Evolutionary conservation across 64 coral and sea anemone genomes (phyloP), one percentile per base, ranked within the genome.

Genomic region (Montipora sp.): DNA sequence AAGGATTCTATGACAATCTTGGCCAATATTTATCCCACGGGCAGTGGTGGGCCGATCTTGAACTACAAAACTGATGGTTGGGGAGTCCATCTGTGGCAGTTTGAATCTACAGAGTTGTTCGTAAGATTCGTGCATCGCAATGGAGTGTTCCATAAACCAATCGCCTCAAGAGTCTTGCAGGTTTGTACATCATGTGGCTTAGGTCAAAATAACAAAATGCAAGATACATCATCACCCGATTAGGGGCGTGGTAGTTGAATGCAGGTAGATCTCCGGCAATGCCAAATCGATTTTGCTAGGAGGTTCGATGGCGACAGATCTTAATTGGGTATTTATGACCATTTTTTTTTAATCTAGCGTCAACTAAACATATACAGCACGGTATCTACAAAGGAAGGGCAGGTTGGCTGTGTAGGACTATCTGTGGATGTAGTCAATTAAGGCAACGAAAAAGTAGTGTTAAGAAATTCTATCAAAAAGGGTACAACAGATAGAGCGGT

Each of bases 51-150:
- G 6, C 97, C 97, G 14, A 98, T 98, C 59, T 91, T 98, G 18
- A 95, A 98, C 84, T 98, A 98, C 67, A 93, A 90, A 80, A 91
- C 94, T 44, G 84, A 98, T 15, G 92, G 94, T 0, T 96, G 94
- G 94, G 97, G 97, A 10, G 94, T 98, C 12, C 97, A 98, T 65
- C 57, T 98, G 59, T 98, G 97, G 97, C 97, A 98, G 91, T 98
- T 94, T 77, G 94, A 98, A 59, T 90, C 88, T 11, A 98, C 87
- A 12, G 94, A 98, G 75, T 81, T 98, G 8, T 98, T 98, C 68
- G 97, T 98, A 20, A 59, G 97, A 59, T 98, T 98, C 67, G 97
- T 98, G 21, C 94, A 96, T 58, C 94, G 97, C 48, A 93, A 96
- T 84, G 97, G 97, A 15, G 80, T 94, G 53, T 98, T 98, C 97